Evolutionary conservation across 1,140 invertebrate genomes (phyloP), one percentile per base, ranked within the genome.

Genomic region (Mycetomoellerius zeteki): DNA sequence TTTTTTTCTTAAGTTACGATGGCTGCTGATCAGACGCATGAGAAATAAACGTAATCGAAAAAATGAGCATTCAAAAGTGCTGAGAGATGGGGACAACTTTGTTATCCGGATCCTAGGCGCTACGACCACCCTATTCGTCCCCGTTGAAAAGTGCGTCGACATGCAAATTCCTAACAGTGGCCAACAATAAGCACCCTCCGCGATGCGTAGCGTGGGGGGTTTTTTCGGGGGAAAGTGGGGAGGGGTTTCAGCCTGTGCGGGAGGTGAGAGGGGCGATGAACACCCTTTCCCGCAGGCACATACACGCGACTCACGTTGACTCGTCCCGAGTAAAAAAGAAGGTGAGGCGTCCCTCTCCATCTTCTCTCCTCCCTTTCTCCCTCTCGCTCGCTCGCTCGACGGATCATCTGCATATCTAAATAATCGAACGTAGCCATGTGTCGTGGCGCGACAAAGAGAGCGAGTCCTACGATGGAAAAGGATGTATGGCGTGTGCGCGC

Each of bases 331-430:
- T 54, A 56, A 50, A 71, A 43, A 78, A 65, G 67, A 87, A 52
- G 81, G 58, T 56, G 30, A 56, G 47, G 54, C 27, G 24, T 84
- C 80, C 37, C 69, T 84, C 60, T 72, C 67, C 67, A 43, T 60
- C 64, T 71, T 30, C 10, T 43, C 81, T 65, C n/a, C 52, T 47
- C 73, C 3, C 50, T 21, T 5, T 65, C 24, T 24, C 60, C 43
- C 60, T n/a, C 4, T 78, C 73, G 33, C 33, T 77, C 58, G 33
- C 76, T 37, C 64, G 30, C 10, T 75, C 84, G 86, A 86, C 75
- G 90, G 87, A 92, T 93, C 92, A 94, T 94, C 94, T 94, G 94
- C 94, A 94, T 94, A 94, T 94, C 94, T 94, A 94, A 95, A 95
- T 95, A 94, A 95, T 95, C 94, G 93, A 93, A 92, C 91, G 93